phyloP scores from a whole-genome alignment of 2,797 vertebrate species.

The Sebastiscus albofasciatus region DNA sequence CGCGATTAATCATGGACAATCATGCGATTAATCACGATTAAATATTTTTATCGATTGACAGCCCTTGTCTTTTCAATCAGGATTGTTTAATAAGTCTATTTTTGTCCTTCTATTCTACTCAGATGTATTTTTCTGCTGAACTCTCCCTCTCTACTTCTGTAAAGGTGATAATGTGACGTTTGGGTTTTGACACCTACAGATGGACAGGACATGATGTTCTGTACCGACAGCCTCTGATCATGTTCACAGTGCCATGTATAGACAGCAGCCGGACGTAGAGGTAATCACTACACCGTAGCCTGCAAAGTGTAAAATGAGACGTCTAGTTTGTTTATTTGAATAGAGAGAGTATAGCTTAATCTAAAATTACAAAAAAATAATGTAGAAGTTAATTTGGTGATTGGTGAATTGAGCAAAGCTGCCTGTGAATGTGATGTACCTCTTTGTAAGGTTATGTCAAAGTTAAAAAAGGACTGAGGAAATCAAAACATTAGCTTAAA shows the following conservation, averaged over 20 bases:
- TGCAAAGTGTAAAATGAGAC: background rate
- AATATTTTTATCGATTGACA: too few relatives aligned
- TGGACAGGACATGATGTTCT: conserved; percentile 20
- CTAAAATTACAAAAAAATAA: too few relatives aligned
- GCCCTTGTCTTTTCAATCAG: too few relatives aligned
- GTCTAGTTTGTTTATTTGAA: background rate
- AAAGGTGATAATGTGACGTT: background rate
- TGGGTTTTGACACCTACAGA: background rate
- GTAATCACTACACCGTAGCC: background rate
- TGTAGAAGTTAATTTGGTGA: background rate
- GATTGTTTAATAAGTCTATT: background rate
- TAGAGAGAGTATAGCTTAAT: background rate
- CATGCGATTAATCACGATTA: too few relatives aligned
- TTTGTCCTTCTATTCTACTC: background rate
- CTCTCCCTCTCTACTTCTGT: background rate
- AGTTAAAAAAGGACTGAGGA: background rate
- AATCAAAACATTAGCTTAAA: background rate
- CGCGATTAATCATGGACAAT: too few relatives aligned
- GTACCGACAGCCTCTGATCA: conserved; percentile 2
- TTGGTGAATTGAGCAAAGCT: background rate
- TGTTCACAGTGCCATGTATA: conserved; percentile 7
- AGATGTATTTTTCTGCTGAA: background rate
- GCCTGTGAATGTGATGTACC: background rate
- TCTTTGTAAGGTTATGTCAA: background rate
- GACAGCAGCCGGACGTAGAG: background rate